Conservation (phyloP, 2,888 invertebrate species). For the Meiosimyza decipiens region DNA sequence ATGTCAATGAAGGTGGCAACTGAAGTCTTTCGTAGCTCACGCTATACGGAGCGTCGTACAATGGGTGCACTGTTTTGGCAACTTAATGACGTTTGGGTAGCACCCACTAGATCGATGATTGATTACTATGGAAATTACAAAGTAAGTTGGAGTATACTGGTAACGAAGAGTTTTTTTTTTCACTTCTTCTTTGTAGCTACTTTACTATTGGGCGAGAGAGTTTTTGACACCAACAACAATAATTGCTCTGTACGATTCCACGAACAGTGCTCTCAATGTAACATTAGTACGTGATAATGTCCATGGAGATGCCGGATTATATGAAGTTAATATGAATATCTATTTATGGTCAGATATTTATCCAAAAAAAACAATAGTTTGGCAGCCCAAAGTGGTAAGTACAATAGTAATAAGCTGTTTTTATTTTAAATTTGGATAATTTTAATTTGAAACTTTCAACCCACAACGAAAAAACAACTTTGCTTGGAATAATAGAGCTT, state of each 20-base stretch:
- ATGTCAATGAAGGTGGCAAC: conserved; percentile 85
- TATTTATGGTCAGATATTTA: conserved; percentile 71
- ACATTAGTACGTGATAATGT: conserved; percentile 76
- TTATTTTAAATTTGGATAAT: no score
- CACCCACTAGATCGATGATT: conserved; percentile 93
- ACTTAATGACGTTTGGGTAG: conserved; percentile 98
- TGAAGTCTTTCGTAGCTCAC: conserved; percentile 78
- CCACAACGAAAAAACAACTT: no score
- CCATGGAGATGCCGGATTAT: conserved; percentile 66
- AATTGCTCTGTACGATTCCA: conserved; percentile 69
- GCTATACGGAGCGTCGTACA: conserved; percentile 68
- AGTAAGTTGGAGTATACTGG: conserved; percentile 43
- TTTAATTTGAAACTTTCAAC: no score
- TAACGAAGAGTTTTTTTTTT: neutral
- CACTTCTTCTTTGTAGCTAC: conserved; percentile 47
- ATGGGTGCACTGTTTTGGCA: conserved; percentile 99
- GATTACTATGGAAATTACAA: conserved; percentile 69
- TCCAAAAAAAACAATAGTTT: conserved; percentile 53
- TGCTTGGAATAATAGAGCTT: no score
- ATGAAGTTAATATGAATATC: conserved; percentile 70
- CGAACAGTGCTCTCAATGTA: conserved; percentile 70
- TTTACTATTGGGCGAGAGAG: conserved; percentile 87
- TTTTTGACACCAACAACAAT: conserved; percentile 85
- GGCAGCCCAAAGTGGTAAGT: conserved; percentile 54
- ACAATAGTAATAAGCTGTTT: neutral